Base-by-base conservation (phyloP, 35 echinoderm and acorn worm genomes). In the Apostichopus japonicus region DNA sequence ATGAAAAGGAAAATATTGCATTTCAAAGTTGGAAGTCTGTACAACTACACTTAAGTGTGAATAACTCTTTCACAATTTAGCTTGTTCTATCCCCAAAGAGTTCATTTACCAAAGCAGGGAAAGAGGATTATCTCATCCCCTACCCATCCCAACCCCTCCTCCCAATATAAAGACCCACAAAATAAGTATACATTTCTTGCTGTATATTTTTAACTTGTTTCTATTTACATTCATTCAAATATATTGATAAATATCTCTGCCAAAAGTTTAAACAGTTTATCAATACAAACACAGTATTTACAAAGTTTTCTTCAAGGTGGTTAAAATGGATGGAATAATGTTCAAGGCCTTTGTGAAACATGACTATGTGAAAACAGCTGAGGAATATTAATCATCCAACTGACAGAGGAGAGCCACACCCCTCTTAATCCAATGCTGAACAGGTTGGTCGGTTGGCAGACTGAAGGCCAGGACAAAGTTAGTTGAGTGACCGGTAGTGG, bases 401-500 rank as follows among this genome's bases (percentile, higher is more conserved):
- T 96, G 95, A 78, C 95, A 96, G 15, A 99, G 92, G 2, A 99
- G 79, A 21, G 97, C 97, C 21, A 99, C 97, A 70, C 97, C 97
- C 71, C 97, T 92, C 92, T 99, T 99, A 16, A 96, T 96, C 97
- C 97, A 99, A 90, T 99, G 97, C 79, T 96, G 86, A 21, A 95
- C 93, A 14, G 97, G 97, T 70, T 56, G 88, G 65, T 99, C 97
- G 14, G 97, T 96, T 16, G 97, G 97, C 14, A 99, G 78, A 23
- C 94, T 93, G 62, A 99, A 92, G 70, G 93, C 77, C 10, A 99
- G 89, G 63, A 99, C 95, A 95, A 99, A 99, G 90, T 99, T 99
- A 23, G 97, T 99, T 10, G 97, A 99, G 79, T 99, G 97, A 57
- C 97, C 97, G 0, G 97, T 99, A 59, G 97, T 99, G 17, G 97